Evolutionary conservation across 2,113 vertebrate species (phyloP), one percentile per base, ranked within the genome.

Genomic region (Grantiella picta): DNA sequence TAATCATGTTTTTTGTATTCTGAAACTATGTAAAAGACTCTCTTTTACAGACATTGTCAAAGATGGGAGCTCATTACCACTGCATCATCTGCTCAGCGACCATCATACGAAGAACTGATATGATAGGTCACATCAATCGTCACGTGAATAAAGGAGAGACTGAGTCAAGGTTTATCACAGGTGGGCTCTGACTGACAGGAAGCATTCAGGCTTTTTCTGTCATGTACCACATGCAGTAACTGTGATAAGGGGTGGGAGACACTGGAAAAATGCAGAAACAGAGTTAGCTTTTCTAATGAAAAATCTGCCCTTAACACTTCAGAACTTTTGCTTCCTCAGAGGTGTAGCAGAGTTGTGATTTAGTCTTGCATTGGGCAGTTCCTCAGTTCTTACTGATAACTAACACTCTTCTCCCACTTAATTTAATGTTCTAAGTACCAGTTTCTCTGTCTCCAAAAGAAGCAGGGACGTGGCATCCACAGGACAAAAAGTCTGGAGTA

Each of bases 71-170:
- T 44, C 99, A 99, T 97, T 99, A 99, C 94, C 99, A 99, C 95
- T 99, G 99, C 20, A 98, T 99, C 76, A 99, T 99, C 87, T 99
- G 99, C 73, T 99, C 99, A 9, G 99, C 98, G 63, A 99, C 99
- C 11, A 99, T 99, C 75, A 97, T 98, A 18, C 97, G 99, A 5
- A 99, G 99, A 93, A 99, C 98, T 3, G 99, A 99, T 96, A 99
- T 99, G 99, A 94, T 99, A 73, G 98, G 99, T 82, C 99, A 99
- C 94, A 97, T 99, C 38, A 99, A 98, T 54, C 98, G 99, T 10
- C 99, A 99, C 10, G 96, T 99, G 75, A 99, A 99, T 96, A 99
- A 99, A 96, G 99, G 99, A 75, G 99, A 99, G 97, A 99, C 98
- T 1, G 98, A 99, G 72, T 98, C 98, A 53, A 98, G 98, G 71